phyloP scores from a whole-genome alignment of 2,113 vertebrate genomes.

The Stegostoma tigrinum region DNA sequence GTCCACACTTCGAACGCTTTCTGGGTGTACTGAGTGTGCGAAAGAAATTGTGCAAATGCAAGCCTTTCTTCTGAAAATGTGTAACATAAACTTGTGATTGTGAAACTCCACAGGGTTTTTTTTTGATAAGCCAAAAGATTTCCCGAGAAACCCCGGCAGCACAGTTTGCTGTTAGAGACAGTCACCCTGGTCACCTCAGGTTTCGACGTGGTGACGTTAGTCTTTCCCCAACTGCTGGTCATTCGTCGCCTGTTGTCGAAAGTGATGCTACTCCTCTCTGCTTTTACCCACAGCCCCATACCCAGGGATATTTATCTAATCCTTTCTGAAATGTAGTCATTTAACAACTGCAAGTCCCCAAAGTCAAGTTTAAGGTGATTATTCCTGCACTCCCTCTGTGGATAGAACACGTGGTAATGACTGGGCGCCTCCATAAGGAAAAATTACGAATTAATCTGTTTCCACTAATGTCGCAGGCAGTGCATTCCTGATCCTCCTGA shows the following conservation, averaged over 20 bases:
- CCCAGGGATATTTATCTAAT: background rate
- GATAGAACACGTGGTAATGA: no score
- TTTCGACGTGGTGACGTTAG: background rate
- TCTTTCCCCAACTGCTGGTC: background rate
- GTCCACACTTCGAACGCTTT: background rate
- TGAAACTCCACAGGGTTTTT: background rate
- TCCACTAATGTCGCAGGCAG: background rate
- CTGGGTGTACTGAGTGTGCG: background rate
- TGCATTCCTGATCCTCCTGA: background rate
- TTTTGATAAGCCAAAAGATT: background rate
- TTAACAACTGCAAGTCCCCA: no score
- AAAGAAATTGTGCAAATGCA: background rate
- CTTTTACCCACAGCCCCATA: background rate
- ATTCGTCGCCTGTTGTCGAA: background rate
- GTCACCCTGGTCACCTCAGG: background rate
- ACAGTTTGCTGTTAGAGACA: background rate
- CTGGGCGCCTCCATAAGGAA: no score
- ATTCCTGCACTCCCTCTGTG: background rate
- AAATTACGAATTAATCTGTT: background rate
- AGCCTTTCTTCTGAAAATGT: background rate
- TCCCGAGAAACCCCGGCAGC: no score
- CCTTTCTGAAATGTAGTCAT: background rate
- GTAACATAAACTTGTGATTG: background rate
- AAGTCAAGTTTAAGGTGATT: no score
- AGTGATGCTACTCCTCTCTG: background rate